Evolutionary conservation across 53 echinoderm and acorn worm genomes (phyloP), one percentile per base, ranked within the genome.

Genomic region (Paracentrotus lividus): DNA sequence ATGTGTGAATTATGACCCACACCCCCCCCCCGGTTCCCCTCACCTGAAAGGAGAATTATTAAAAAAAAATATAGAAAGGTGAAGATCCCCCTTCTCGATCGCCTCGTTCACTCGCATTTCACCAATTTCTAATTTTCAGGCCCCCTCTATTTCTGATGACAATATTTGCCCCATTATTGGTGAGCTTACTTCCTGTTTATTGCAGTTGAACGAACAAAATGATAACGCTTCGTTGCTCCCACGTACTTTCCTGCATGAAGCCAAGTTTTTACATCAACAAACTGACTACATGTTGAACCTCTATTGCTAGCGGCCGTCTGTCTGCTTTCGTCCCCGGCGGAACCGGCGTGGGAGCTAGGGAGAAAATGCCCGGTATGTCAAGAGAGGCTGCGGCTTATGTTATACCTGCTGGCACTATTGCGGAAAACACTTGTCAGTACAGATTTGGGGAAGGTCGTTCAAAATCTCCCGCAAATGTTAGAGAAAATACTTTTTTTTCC

Each of bases 341-440:
- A n/a, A 90, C 90, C 90, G 66, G 90, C 47, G 90, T 43, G 65
- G 43, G 65, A 51, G 90, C 44, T 61, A 26, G 40, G 40, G 42
- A 51, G 66, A 65, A 65, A 90, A 90, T 90, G 90, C 90, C 43
- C 66, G 90, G 90, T 66, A 90, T 90, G 90, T 66, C 66, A 65
- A 90, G 65, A 61, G 66, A 26, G 47, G 58, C 56, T 38, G 26
- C 15, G 55, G 54, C 90, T 90, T 90, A 51, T 66, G 67, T 66
- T 43, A 44, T 44, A 66, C 67, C 90, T 66, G 45, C 44, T 51
- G 90, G 90, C 90, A 12, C 65, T 90, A 10, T n/a, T 12, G 43
- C 90, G 90, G 90, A 90, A 90, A 90, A 90, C 90, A 90, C 65
- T 90, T 90, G 90, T 90, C 90, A 88, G 34, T 5, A 0, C 23